Evolutionary conservation across 1,140 invertebrate species (phyloP), one percentile per base, ranked within the genome.

Genomic region (Solen grandis): DNA sequence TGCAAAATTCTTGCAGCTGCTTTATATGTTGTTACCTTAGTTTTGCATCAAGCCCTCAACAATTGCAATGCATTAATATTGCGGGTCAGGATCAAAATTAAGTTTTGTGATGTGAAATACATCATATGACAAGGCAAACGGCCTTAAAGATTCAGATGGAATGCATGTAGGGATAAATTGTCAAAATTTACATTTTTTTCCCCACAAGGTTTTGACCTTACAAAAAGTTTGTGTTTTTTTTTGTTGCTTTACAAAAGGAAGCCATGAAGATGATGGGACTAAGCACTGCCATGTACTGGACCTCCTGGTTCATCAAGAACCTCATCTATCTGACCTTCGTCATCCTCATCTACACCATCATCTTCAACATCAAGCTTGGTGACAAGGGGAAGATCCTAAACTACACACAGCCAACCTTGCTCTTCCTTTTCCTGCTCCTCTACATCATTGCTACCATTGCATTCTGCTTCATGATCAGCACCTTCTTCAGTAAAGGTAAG

Each of bases 211-310:
- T n/a, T n/a, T n/a, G n/a, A n/a, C n/a, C n/a, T n/a, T n/a, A n/a
- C n/a, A n/a, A n/a, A n/a, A n/a, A n/a, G n/a, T n/a, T n/a, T n/a
- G n/a, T n/a, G n/a, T n/a, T n/a, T n/a, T n/a, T n/a, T n/a, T n/a
- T n/a, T 52, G 5, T 33, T 52, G 19, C n/a, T 57, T 69, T 74
- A 22, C 63, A 66, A 10, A 78, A 96, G 95, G 96, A 97, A 93
- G 95, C 95, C 0, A 97, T 97, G 96, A 96, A 96, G 90, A 95
- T 97, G 88, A 97, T 97, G 96, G 96, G 96, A 0, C 90, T 97
- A n/a, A 94, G 94, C 13, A 95, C 94, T 74, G 96, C 95, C 94
- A 86, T 97, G 16, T 96, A 97, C 87, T 97, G 96, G 96, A 88
- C 94, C 5, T 95, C 96, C 0, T 97, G 96, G 96, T 97, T 96